Evolutionary conservation across 2,888 invertebrate species (phyloP).

Genomic region (Agriopis leucophaearia): DNA sequence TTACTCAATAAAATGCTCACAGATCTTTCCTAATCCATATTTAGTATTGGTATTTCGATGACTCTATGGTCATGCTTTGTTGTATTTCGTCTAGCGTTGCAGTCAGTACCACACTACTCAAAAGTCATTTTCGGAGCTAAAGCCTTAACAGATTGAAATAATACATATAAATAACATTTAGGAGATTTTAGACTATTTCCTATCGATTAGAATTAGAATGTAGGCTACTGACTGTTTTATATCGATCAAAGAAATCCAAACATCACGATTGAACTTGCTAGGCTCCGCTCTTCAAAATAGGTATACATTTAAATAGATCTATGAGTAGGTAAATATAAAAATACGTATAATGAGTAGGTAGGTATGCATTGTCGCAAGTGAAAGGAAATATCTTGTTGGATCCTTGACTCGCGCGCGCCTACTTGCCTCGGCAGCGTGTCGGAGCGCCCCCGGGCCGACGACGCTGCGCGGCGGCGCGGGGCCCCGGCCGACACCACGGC

Average conservation of each 20-base stretch:
- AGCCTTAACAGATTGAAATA: too few relatives aligned
- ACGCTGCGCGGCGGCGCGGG: constrained; percentile 23
- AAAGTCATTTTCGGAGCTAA: too few relatives aligned
- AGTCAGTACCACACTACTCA: too few relatives aligned
- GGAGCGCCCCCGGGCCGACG: constrained; percentile 48
- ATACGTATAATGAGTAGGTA: constrained; percentile 44
- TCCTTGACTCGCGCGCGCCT: constrained; percentile 83
- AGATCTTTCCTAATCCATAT: not conserved
- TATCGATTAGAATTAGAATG: too few relatives aligned
- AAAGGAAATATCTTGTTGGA: constrained; percentile 85
- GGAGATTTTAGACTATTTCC: too few relatives aligned
- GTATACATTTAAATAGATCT: constrained; percentile 8
- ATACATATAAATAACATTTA: not conserved
- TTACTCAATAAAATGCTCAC: constrained; percentile 10
- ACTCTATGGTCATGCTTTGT: not conserved
- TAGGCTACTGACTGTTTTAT: not conserved
- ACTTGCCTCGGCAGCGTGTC: constrained; percentile 56
- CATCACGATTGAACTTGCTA: not conserved
- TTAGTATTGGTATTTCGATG: too few relatives aligned
- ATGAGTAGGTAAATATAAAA: constrained; percentile 1
- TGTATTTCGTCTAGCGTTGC: not conserved
- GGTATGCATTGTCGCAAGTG: constrained; percentile 80
- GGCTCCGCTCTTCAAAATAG: not conserved
- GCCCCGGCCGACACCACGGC: constrained; percentile 12
- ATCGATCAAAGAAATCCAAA: not conserved